Evolutionary conservation across 1,140 invertebrate genomes (phyloP).

Genomic region (Trinorchestia longiramus): DNA sequence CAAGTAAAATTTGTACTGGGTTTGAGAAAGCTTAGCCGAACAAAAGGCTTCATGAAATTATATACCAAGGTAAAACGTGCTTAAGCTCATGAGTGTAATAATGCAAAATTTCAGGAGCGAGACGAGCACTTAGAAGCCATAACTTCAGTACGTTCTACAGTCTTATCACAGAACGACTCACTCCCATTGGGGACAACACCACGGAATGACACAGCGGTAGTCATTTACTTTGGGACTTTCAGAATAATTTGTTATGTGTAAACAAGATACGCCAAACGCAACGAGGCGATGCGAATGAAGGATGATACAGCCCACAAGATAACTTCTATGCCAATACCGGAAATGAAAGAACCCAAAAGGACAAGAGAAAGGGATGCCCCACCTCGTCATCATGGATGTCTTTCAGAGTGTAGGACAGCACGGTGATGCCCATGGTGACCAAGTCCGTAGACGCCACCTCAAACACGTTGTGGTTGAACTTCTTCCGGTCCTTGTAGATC

Average conservation of each 20-base stretch:
- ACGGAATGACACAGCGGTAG: too few species aligned
- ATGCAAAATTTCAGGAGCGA: not conserved
- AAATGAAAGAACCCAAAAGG: not conserved
- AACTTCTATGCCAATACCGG: not conserved
- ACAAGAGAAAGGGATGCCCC: slow-evolving; percentile 68
- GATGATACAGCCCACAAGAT: not conserved
- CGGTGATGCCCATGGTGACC: slow-evolving; percentile 86
- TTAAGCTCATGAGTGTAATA: too few species aligned
- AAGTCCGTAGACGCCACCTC: slow-evolving; percentile 79
- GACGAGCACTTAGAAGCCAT: not conserved
- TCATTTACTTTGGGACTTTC: not conserved
- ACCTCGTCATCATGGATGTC: slow-evolving; percentile 98
- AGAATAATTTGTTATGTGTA: not conserved
- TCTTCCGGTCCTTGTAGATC: slow-evolving; percentile 98
- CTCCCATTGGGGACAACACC: too few species aligned
- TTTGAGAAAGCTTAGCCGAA: not conserved
- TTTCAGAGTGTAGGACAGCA: slow-evolving; percentile 97
- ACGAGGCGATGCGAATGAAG: not conserved
- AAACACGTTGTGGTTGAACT: slow-evolving; percentile 97
- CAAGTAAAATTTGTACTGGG: not conserved
- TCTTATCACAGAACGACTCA: too few species aligned
- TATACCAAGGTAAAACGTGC: too few species aligned
- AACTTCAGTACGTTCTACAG: too few species aligned
- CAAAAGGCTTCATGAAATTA: too few species aligned
- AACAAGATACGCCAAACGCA: not conserved